These are phyloP conservation scores for Drosophila siamana DNA, from an alignment of 2,888 invertebrate species.

Conservation along the genomic window DNA sequence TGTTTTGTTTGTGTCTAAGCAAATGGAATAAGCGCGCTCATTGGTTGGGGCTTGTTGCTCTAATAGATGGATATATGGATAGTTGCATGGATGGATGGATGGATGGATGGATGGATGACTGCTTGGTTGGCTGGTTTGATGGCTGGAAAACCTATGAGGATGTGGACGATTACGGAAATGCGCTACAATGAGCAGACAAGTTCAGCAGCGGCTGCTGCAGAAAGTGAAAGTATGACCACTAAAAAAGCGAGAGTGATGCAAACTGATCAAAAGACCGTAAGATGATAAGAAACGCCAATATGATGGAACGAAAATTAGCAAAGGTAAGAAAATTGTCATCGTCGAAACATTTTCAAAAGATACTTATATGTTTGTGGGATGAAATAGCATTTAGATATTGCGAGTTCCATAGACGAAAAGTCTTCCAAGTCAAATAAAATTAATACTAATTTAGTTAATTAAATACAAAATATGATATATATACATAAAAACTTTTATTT, in stretches of 20 bases:
- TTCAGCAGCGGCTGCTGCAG: constrained; percentile 14
- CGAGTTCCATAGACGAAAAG: too few species aligned
- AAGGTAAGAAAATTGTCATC: too few species aligned
- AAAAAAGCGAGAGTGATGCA: constrained; percentile 36
- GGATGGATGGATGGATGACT: constrained; percentile 10
- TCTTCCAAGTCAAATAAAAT: too few species aligned
- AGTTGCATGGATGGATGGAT: constrained; percentile 17
- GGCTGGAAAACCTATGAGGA: constrained; percentile 30
- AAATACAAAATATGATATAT: too few species aligned
- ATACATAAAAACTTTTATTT: too few species aligned
- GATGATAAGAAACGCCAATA: neutral
- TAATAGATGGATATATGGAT: constrained; percentile 55
- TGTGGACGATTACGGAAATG: constrained; percentile 48
- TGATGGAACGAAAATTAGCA: neutral
- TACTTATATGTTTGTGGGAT: too few species aligned
- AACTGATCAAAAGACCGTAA: constrained; percentile 20
- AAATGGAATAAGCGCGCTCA: constrained; percentile 79
- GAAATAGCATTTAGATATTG: too few species aligned
- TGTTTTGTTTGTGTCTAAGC: constrained; percentile 76
- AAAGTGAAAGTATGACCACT: constrained; percentile 34
- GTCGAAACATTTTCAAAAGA: too few species aligned
- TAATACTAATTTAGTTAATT: too few species aligned
- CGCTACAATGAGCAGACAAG: constrained; percentile 43
- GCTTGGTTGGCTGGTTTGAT: constrained; percentile 13
- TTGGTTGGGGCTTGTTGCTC: constrained; percentile 72